Conservation (phyloP, 2,797 vertebrate genomes). For the Bovichtus diacanthus region DNA sequence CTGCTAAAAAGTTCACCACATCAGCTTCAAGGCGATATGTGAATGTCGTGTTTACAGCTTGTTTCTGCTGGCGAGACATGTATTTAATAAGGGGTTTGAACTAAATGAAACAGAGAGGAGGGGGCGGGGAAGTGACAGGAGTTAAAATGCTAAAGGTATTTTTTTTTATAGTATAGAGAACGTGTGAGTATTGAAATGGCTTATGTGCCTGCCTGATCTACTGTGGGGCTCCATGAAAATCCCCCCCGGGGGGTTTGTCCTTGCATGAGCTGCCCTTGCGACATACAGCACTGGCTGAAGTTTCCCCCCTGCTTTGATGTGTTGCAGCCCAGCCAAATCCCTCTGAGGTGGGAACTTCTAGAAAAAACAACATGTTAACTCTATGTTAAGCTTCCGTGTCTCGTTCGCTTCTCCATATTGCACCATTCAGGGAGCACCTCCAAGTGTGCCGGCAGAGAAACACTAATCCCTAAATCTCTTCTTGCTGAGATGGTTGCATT, state of each 20-base stretch:
- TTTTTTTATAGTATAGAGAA: not conserved
- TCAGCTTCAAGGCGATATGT: not conserved
- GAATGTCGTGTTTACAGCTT: not conserved
- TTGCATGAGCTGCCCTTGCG: not conserved
- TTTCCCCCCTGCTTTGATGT: constrained; percentile 8
- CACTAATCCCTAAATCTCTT: constrained; percentile 60
- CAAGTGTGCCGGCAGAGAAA: constrained; percentile 40
- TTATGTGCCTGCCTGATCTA: not conserved
- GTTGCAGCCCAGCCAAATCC: not conserved
- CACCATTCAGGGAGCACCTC: constrained; percentile 46
- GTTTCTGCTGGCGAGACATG: not conserved
- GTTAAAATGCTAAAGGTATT: not conserved
- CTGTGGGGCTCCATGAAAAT: not conserved
- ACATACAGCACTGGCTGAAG: not conserved
- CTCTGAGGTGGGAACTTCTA: constrained; percentile 20
- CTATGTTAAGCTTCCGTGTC: constrained; percentile 22
- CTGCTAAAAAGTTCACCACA: not conserved
- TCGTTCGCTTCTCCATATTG: constrained; percentile 40
- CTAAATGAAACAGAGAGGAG: not conserved
- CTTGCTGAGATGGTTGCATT: constrained; percentile 50
- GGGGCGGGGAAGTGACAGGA: not conserved
- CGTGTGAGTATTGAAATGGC: not conserved
- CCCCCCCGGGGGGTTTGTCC: not conserved
- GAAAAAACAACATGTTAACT: constrained; percentile 52
- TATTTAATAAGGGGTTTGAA: not conserved